phyloP scores from a whole-genome alignment of 2,797 vertebrate genomes.

The Bradypus variegatus region DNA sequence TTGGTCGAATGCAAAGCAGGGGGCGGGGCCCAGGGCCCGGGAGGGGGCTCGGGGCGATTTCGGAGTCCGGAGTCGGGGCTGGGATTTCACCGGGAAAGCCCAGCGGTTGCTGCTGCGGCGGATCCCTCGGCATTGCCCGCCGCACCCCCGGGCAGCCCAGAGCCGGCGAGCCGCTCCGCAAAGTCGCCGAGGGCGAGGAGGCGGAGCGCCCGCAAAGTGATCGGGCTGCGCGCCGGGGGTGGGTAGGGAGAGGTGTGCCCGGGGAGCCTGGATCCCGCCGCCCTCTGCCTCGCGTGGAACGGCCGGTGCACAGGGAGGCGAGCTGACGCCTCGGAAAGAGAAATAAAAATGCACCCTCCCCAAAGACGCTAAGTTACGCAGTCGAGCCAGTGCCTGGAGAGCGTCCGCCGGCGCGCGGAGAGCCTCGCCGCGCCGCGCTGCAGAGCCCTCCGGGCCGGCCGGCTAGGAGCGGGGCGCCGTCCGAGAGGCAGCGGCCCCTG shows the following conservation, averaged over 20 bases:
- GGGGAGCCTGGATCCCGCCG: constrained; percentile 63
- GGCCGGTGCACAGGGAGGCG: constrained; percentile 42
- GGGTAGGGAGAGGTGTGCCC: constrained; percentile 66
- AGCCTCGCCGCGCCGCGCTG: neutral
- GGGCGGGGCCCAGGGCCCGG: constrained; percentile 59
- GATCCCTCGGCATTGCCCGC: constrained; percentile 78
- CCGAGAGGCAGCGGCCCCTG: neutral
- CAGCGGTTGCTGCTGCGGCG: constrained; percentile 83
- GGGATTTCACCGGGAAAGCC: constrained; percentile 82
- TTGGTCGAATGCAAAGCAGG: constrained; percentile 79
- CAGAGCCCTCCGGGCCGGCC: constrained; percentile 38
- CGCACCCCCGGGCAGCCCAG: neutral
- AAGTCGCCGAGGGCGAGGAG: constrained; percentile 55
- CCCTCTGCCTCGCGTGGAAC: constrained; percentile 65
- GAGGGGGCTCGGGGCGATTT: constrained; percentile 72
- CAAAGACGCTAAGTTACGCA: constrained; percentile 60
- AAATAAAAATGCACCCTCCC: constrained; percentile 48
- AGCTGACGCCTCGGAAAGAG: constrained; percentile 42
- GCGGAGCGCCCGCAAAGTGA: constrained; percentile 60
- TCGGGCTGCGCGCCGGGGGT: constrained; percentile 39
- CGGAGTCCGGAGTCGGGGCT: constrained; percentile 74
- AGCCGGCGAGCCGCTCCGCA: constrained; percentile 60
- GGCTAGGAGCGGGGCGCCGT: constrained; percentile 52
- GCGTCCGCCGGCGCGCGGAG: neutral
- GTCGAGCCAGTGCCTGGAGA: constrained; percentile 48